Base-by-base conservation (phyloP, 2,888 invertebrate genomes). In the Drosophila emarginata region DNA sequence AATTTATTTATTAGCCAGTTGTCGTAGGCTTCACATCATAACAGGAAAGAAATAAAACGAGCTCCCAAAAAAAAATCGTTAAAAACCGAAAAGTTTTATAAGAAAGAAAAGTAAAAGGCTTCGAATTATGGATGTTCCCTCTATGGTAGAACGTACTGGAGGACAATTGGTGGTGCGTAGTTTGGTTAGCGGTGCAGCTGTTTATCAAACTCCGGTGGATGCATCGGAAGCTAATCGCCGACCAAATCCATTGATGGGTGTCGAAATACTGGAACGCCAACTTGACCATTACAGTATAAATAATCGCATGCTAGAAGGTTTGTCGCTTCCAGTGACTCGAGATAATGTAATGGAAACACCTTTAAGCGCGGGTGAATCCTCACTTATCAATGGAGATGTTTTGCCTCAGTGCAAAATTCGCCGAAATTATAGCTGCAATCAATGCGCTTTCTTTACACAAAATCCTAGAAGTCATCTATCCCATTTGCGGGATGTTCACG, bases 381-480 rank as follows among this genome's bases (percentile, higher is more conserved):
- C 67, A 26, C 2, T n/a, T 2, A n/a, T n/a, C 15, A 69, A 28
- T 23, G 71, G 70, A 80, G 93, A 93, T 62, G 94, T 94, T 80
- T 92, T 96, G 86, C 96, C 96, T 62, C 95, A 96, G 92, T 96
- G 96, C 93, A 96, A 95, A 92, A 95, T 96, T 80, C 95, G 95
- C 84, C 93, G 97, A 77, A 97, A 96, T 91, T 97, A 97, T 92
- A 95, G 94, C 80, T 97, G 97, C 92, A 93, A 92, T 68, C 94
- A 94, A 91, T 96, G 96, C 92, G 94, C 94, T 75, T 96, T 95
- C 91, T 95, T 95, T 91, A 97, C 97, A 37, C 96, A 95, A 89
- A 97, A 96, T 91, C 97, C 97, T 36, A 94, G 96, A 78, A 94
- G 94, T 88, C 96, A 95, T 92, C 93, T 97, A 57, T 94, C 95